phyloP scores from a whole-genome alignment of 2,113 vertebrate genomes.

The Psittacus erithacus region DNA sequence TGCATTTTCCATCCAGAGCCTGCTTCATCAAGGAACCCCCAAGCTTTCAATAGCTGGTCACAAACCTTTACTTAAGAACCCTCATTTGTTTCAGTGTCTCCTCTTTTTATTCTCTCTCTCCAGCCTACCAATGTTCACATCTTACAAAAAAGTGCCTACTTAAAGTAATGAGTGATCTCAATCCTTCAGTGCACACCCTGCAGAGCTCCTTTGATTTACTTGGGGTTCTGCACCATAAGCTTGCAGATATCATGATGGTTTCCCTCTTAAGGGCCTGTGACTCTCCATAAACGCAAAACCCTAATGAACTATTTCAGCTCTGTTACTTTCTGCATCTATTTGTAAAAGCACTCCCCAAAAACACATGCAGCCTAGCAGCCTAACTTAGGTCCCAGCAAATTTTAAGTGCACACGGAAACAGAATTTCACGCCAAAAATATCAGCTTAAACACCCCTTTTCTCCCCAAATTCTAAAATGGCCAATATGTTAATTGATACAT shows the following conservation, averaged over 20 bases:
- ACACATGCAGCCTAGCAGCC: neutral
- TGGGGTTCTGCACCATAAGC: neutral
- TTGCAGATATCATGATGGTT: neutral
- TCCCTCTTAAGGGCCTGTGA: neutral
- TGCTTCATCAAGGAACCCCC: neutral
- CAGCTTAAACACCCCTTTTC: neutral
- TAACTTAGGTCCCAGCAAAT: neutral
- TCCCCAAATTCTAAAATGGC: neutral
- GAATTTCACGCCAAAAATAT: neutral
- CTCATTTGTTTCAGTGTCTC: neutral
- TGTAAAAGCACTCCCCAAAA: neutral
- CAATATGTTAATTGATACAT: neutral
- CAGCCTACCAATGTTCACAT: neutral
- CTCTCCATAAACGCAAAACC: neutral
- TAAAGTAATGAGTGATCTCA: neutral
- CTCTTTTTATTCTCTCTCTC: neutral
- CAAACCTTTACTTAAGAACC: neutral
- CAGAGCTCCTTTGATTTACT: neutral
- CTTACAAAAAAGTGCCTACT: neutral
- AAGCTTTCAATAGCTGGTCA: neutral
- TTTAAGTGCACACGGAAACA: neutral
- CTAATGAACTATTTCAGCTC: neutral
- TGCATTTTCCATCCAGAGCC: neutral
- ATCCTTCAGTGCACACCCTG: fast-evolving
- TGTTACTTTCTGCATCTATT: neutral